phyloP scores from a whole-genome alignment of 2,113 vertebrate species.

The Sylvia atricapilla region DNA sequence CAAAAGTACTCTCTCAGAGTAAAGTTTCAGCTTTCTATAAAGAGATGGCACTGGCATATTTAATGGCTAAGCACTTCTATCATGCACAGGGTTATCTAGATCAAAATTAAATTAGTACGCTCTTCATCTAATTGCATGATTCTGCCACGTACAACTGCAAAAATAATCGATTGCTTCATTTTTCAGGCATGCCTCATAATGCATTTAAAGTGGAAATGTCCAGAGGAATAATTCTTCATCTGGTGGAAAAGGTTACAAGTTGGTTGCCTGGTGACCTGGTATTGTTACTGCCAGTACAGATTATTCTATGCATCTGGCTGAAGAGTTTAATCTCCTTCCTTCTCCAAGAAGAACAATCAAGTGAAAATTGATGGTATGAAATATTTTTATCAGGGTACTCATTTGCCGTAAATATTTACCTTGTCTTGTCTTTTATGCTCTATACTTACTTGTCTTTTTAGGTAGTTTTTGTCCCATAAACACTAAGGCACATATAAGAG shows the following conservation, averaged over 20 bases:
- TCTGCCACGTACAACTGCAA: not conserved
- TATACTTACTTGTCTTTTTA: not conserved
- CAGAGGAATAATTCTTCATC: constrained; percentile 39
- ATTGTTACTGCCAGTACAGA: constrained; percentile 51
- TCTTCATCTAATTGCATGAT: not conserved
- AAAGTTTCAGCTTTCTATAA: not conserved
- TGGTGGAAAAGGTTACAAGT: constrained; percentile 53
- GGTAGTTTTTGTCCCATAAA: not conserved
- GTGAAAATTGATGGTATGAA: constrained; percentile 68
- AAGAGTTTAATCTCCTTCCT: constrained; percentile 61
- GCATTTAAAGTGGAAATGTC: constrained; percentile 59
- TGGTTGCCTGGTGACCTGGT: constrained; percentile 49
- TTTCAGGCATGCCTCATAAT: constrained; percentile 44
- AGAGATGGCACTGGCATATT: not conserved
- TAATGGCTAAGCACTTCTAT: not conserved
- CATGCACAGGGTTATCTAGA: not conserved
- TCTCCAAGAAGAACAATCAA: constrained; percentile 52
- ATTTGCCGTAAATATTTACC: not conserved
- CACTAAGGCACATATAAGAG: not conserved
- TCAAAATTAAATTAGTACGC: not conserved
- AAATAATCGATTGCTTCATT: not conserved
- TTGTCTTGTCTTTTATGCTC: not conserved
- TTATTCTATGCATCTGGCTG: constrained; percentile 59
- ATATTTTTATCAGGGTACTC: not conserved
- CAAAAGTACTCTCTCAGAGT: not conserved